phyloP scores from a whole-genome alignment of 2,888 invertebrate species.

The Drosophila yooni region DNA sequence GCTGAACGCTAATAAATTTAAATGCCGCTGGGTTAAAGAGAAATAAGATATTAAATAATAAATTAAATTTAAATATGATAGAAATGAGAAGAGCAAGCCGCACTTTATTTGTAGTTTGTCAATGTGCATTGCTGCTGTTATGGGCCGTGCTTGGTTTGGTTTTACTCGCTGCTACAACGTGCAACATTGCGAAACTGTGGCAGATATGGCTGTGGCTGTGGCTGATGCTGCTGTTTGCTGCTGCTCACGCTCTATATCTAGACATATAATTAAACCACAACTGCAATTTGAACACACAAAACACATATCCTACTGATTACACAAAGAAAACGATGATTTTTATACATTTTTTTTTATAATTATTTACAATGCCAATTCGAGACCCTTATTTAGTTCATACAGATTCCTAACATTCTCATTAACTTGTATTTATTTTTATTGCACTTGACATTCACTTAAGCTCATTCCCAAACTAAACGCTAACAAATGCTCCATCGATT shows the following conservation, averaged over 20 bases:
- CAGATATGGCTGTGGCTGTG: constrained; percentile 53
- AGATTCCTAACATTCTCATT: not conserved
- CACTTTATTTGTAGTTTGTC: constrained; percentile 56
- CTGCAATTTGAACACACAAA: constrained; percentile 19
- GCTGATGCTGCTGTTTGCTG: constrained; percentile 59
- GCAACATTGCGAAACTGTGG: constrained; percentile 12
- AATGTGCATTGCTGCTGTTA: constrained; percentile 53
- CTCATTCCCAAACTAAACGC: constrained; percentile 30
- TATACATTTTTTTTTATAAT: not conserved
- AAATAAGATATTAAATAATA: constrained; percentile 11
- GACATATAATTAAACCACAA: constrained; percentile 31
- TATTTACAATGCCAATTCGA: not conserved
- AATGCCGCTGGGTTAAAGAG: constrained; percentile 29
- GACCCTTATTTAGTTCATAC: not conserved
- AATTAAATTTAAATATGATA: not conserved
- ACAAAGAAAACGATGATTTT: constrained; percentile 9
- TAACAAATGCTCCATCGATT: constrained; percentile 44
- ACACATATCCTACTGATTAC: constrained; percentile 34
- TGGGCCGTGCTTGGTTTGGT: constrained; percentile 43
- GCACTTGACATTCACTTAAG: constrained; percentile 14
- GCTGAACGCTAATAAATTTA: constrained; percentile 29
- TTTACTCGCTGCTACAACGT: constrained; percentile 14
- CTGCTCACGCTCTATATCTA: constrained; percentile 58
- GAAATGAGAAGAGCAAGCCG: constrained; percentile 6
- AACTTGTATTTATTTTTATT: constrained; percentile 11